Conservation (phyloP, 2,888 invertebrate species). For the Stenotaenia linearis region DNA sequence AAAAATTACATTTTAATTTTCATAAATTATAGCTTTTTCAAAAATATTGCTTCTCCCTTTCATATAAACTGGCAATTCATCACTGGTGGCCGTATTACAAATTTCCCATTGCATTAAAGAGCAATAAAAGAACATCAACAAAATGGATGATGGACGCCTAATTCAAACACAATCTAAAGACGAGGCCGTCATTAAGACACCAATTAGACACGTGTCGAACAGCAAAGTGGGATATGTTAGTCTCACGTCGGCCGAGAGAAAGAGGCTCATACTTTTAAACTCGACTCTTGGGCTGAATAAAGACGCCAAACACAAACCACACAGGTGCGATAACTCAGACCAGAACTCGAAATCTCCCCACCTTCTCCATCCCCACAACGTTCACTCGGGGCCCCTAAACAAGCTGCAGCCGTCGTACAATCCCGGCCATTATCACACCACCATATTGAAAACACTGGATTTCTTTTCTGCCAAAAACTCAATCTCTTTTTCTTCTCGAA, state of each 20-base stretch:
- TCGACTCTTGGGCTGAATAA: constrained; percentile 24
- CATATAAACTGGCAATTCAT: constrained; percentile 12
- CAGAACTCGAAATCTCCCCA: constrained; percentile 20
- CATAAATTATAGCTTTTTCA: constrained; percentile 15
- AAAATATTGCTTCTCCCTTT: constrained; percentile 12
- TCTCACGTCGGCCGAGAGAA: constrained; percentile 19
- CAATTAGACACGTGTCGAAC: constrained; percentile 26
- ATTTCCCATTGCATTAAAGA: constrained; percentile 16
- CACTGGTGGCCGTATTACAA: constrained; percentile 11
- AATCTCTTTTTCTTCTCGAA: not conserved
- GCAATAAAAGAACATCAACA: constrained; percentile 22
- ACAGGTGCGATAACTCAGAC: constrained; percentile 26
- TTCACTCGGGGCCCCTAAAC: constrained; percentile 24
- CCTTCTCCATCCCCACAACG: constrained; percentile 23
- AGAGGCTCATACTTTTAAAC: constrained; percentile 26
- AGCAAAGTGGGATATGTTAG: constrained; percentile 21
- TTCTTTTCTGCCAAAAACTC: constrained; percentile 13
- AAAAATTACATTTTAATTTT: constrained; percentile 8
- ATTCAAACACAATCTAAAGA: not conserved
- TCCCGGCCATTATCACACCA: constrained; percentile 17
- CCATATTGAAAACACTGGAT: constrained; percentile 26
- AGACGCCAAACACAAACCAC: constrained; percentile 26
- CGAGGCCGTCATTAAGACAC: constrained; percentile 12
- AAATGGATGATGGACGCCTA: constrained; percentile 10
- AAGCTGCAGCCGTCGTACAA: constrained; percentile 14